Conservation (phyloP, 2,113 vertebrate species). For the Pithys albifrons region DNA sequence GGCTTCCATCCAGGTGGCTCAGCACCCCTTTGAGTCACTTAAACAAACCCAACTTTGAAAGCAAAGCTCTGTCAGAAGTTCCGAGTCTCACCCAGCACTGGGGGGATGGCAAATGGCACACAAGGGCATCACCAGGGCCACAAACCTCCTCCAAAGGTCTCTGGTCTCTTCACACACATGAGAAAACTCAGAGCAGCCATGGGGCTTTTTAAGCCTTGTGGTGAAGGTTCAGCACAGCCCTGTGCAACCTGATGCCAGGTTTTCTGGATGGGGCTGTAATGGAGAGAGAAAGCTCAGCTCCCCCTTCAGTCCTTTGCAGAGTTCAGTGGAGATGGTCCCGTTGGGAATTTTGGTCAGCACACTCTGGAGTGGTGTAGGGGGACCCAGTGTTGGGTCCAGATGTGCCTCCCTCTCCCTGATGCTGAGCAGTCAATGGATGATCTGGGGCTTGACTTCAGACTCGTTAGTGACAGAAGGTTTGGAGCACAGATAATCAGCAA, state of each 20-base stretch:
- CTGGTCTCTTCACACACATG: background rate
- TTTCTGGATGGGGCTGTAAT: background rate
- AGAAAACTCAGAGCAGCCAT: accelerated
- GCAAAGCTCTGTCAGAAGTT: slow-evolving; percentile 7
- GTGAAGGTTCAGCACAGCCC: background rate
- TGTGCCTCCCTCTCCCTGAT: background rate
- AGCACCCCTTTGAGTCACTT: slow-evolving; percentile 47
- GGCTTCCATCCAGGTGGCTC: slow-evolving; percentile 2
- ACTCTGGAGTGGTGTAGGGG: background rate
- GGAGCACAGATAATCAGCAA: background rate
- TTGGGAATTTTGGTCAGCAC: background rate
- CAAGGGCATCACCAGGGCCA: background rate
- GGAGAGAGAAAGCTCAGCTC: background rate
- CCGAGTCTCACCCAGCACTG: background rate
- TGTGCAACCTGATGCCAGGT: accelerated
- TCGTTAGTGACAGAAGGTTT: background rate
- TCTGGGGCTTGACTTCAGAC: background rate
- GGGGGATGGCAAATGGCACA: background rate
- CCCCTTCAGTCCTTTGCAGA: background rate
- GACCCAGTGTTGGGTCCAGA: background rate
- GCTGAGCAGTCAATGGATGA: background rate
- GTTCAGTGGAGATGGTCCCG: background rate
- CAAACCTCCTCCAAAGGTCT: background rate
- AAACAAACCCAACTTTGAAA: slow-evolving; percentile 50
- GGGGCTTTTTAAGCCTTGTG: background rate